These are phyloP conservation scores for Trochalopteron elliotii DNA, from an alignment of 2,113 vertebrate genomes.

Conservation along the genomic window DNA sequence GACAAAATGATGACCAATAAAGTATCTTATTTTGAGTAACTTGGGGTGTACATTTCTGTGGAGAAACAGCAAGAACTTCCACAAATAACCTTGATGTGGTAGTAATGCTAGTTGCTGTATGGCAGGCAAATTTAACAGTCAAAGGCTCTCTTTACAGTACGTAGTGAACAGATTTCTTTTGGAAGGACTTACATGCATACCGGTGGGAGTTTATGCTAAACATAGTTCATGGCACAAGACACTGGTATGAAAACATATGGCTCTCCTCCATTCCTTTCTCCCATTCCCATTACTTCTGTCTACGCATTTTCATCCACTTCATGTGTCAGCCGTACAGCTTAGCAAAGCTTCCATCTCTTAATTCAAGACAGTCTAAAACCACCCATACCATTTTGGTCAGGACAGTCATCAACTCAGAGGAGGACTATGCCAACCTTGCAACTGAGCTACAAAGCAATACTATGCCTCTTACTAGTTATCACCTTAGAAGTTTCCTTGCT, in stretches of 20 bases:
- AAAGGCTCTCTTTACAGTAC: neutral
- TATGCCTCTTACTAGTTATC: neutral
- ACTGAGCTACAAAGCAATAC: neutral
- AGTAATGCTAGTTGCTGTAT: accelerated
- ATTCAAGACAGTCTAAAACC: neutral
- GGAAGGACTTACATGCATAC: neutral
- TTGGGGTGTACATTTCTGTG: neutral
- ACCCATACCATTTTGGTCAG: neutral
- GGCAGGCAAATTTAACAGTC: neutral
- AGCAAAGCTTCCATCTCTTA: neutral
- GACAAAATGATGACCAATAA: neutral
- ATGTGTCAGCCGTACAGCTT: neutral
- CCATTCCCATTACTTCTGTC: neutral
- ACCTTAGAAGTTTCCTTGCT: neutral
- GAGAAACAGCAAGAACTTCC: neutral
- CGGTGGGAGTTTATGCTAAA: neutral
- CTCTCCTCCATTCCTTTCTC: neutral
- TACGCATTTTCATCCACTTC: neutral
- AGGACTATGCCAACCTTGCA: accelerated
- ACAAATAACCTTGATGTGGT: neutral
- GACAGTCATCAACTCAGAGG: neutral
- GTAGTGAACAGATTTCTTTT: neutral
- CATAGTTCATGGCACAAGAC: neutral
- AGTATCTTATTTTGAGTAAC: neutral
- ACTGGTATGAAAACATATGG: neutral